phyloP scores from a whole-genome alignment of 2,888 invertebrate species.

The Tanypteryx hageni region DNA sequence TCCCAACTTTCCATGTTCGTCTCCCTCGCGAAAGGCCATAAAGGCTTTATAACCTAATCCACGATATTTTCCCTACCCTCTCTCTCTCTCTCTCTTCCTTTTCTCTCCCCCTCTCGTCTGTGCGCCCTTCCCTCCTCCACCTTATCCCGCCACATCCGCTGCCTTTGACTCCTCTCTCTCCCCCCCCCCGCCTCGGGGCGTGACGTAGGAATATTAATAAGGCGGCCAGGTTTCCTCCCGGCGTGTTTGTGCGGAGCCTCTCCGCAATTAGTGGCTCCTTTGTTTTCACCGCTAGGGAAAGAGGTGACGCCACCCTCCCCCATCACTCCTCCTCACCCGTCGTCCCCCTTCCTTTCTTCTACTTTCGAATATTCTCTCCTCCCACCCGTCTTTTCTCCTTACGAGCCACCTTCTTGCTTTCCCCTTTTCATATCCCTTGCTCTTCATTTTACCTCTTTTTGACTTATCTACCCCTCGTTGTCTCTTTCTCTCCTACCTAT shows the following conservation, averaged over 20 bases:
- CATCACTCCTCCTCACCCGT: background rate
- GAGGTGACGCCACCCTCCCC: background rate
- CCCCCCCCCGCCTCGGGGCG: background rate
- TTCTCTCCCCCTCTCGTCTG: background rate
- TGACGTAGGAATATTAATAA: conserved; percentile 60
- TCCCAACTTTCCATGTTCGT: conserved; percentile 51
- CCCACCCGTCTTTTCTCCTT: background rate
- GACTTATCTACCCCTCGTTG: background rate
- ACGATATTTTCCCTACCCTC: conserved; percentile 36
- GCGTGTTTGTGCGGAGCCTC: conserved; percentile 50
- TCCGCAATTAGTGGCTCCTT: conserved; percentile 59
- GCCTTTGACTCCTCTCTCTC: background rate
- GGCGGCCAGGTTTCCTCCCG: conserved; percentile 53
- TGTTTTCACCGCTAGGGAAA: conserved; percentile 44
- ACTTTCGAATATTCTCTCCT: too few relatives aligned
- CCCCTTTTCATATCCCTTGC: background rate
- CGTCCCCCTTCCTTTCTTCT: background rate
- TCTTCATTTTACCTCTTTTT: background rate
- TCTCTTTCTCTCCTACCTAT: background rate
- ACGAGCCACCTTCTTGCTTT: background rate
- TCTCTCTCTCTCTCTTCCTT: background rate
- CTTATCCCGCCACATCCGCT: background rate
- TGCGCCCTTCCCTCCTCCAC: background rate
- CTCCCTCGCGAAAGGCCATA: conserved; percentile 52
- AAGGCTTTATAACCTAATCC: conserved; percentile 64